Conservation (phyloP, 2,888 invertebrate species). For the Erebia ligea region DNA sequence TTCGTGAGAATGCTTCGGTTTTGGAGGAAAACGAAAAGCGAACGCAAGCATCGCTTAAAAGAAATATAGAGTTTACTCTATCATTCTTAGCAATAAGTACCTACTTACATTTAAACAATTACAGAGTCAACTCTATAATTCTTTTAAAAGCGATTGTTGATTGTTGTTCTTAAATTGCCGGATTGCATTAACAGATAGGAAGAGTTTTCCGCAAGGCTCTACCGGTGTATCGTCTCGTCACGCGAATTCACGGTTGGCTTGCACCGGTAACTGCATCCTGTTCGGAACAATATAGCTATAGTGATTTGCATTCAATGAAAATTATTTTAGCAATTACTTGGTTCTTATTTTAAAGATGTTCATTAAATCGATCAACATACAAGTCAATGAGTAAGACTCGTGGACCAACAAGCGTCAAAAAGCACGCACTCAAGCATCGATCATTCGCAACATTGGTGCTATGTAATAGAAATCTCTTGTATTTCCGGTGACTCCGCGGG, state of each 20-base stretch:
- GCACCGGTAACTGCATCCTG: conserved; percentile 50
- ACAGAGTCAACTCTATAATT: no score
- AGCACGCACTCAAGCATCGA: no score
- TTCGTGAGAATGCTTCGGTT: no score
- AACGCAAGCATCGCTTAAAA: no score
- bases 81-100: no score
- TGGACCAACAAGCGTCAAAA: background rate
- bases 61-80: no score
- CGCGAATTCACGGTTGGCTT: conserved; percentile 53
- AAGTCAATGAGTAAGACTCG: background rate
- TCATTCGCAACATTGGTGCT: no score
- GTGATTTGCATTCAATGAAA: conserved; percentile 49
- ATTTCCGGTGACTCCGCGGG: no score
- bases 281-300: conserved; percentile 40
- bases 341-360: background rate
- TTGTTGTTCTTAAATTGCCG: background rate
- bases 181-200: conserved; percentile 23
- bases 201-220: conserved; percentile 22
- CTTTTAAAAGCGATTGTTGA: no score
- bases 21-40: no score
- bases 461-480: no score
- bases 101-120: no score
- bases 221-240: conserved; percentile 57
- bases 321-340: conserved; percentile 19
- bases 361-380: conserved; percentile 2